Percentiles rank a stretch among this genome's conserved stretches.
Evolutionary conservation across 1,140 invertebrate genomes (phyloP).

Genomic region (Neodiprion pinetum): DNA sequence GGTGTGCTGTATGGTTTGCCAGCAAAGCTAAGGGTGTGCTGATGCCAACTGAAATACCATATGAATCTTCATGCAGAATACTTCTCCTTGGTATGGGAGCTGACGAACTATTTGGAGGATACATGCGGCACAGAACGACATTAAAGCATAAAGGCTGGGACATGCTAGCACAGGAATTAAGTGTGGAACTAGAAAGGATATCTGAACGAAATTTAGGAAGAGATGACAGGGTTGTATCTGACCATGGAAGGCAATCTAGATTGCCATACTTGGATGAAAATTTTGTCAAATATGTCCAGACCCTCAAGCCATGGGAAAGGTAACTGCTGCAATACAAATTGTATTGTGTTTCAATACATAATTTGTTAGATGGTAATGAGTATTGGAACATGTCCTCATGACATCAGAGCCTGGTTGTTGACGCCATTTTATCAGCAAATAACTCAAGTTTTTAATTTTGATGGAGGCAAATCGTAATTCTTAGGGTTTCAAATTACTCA

Average conservation of each 20-base stretch:
- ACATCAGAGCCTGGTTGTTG: too few relatives aligned
- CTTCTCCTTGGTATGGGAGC: conserved; percentile 92
- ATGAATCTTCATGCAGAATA: conserved; percentile 75
- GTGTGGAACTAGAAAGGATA: conserved; percentile 83
- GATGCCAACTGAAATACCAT: conserved; percentile 49
- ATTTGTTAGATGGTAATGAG: not conserved
- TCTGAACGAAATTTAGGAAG: conserved; percentile 91
- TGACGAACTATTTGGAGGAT: conserved; percentile 96
- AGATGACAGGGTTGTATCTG: conserved; percentile 87
- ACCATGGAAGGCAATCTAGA: conserved; percentile 79
- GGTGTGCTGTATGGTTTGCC: conserved; percentile 96
- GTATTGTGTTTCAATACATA: not conserved
- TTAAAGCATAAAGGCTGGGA: conserved; percentile 73
- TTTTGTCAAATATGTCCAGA: conserved; percentile 77
- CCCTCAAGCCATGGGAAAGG: conserved; percentile 78
- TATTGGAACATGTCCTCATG: too few relatives aligned
- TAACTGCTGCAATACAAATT: conserved; percentile 53
- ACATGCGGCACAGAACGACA: conserved; percentile 83
- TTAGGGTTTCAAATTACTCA: too few relatives aligned
- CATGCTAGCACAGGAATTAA: conserved; percentile 73
- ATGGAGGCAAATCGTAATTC: too few relatives aligned
- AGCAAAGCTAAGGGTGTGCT: conserved; percentile 72
- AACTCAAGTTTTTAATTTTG: too few relatives aligned
- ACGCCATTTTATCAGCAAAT: too few relatives aligned
- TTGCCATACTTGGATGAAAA: conserved; percentile 96